Evolutionary conservation across 2,888 invertebrate species (phyloP).

Genomic region (Perizoma affinitatum): DNA sequence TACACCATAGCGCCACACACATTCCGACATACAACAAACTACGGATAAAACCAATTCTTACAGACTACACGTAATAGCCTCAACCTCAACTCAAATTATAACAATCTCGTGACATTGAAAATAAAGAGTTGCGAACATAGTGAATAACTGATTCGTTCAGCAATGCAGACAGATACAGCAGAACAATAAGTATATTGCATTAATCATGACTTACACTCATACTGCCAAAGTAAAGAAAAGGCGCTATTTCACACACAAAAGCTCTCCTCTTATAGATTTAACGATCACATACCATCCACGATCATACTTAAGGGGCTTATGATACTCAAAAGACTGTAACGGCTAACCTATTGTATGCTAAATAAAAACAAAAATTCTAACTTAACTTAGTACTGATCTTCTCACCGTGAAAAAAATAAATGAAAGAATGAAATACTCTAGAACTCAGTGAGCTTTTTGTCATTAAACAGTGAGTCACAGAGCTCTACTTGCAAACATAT

Average conservation of each 20-base stretch:
- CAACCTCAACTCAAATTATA: conserved; percentile 43
- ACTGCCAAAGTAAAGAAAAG: conserved; percentile 42
- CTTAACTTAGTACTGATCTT: conserved; percentile 66
- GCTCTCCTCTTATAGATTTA: conserved; percentile 43
- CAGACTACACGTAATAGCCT: conserved; percentile 52
- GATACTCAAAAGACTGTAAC: conserved; percentile 59
- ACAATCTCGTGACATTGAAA: conserved; percentile 31
- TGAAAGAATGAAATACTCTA: conserved; percentile 45
- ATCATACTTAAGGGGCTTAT: conserved; percentile 56
- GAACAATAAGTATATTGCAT: conserved; percentile 7
- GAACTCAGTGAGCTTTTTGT: conserved; percentile 52
- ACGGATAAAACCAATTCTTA: conserved; percentile 52
- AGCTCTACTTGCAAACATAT: conserved; percentile 29
- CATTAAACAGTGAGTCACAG: conserved; percentile 48
- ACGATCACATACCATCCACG: conserved; percentile 45
- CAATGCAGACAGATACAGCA: conserved; percentile 45
- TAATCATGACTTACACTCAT: conserved; percentile 41
- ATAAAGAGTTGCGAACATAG: conserved; percentile 21
- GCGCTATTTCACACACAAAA: conserved; percentile 49
- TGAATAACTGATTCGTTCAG: conserved; percentile 43
- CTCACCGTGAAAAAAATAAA: conserved; percentile 59
- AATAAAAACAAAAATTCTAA: conserved; percentile 68
- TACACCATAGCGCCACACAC: conserved; percentile 54
- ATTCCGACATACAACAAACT: conserved; percentile 40
- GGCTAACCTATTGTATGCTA: conserved; percentile 72